Evolutionary conservation across 2,113 vertebrate genomes (phyloP).

Genomic region (Megaceryle torquata): DNA sequence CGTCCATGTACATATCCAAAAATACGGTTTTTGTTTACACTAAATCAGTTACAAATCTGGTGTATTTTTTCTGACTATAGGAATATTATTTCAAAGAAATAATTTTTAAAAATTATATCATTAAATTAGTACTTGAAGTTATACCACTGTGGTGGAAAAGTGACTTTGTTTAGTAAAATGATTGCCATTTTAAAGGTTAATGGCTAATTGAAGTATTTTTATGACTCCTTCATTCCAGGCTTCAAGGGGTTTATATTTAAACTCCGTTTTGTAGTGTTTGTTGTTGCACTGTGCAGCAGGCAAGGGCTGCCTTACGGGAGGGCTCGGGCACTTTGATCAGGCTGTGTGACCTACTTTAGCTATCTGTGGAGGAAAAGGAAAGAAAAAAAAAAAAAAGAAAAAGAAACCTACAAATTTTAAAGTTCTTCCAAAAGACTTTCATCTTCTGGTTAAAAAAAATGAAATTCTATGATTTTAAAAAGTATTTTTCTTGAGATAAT

Average conservation of each 20-base stretch:
- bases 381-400: slow-evolving; percentile 59
- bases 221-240: slow-evolving; percentile 72
- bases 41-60: slow-evolving; percentile 74
- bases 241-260: slow-evolving; percentile 61
- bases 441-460: slow-evolving; percentile 75
- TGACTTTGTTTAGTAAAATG: slow-evolving; percentile 61
- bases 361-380: slow-evolving; percentile 46
- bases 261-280: slow-evolving; percentile 36
- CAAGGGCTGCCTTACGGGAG: neutral
- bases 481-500: slow-evolving; percentile 83
- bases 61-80: slow-evolving; percentile 79
- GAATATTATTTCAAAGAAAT: slow-evolving; percentile 82
- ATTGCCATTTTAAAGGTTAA: slow-evolving; percentile 71
- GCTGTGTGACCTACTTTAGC: slow-evolving; percentile 22
- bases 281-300: slow-evolving; percentile 58
- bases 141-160: slow-evolving; percentile 68
- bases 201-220: slow-evolving; percentile 75
- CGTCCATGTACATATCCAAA: slow-evolving; percentile 72
- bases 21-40: slow-evolving; percentile 67
- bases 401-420: slow-evolving; percentile 52
- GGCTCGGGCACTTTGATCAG: slow-evolving; percentile 37
- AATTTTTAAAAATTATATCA: slow-evolving; percentile 70
- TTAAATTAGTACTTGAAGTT: slow-evolving; percentile 81
- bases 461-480: slow-evolving; percentile 79
- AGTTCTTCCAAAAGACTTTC: slow-evolving; percentile 81